A percentile compares a stretch with the other conserved stretches of the same genome.
Conservation (phyloP, 2,113 vertebrate species). For the Ictalurus punctatus region DNA sequence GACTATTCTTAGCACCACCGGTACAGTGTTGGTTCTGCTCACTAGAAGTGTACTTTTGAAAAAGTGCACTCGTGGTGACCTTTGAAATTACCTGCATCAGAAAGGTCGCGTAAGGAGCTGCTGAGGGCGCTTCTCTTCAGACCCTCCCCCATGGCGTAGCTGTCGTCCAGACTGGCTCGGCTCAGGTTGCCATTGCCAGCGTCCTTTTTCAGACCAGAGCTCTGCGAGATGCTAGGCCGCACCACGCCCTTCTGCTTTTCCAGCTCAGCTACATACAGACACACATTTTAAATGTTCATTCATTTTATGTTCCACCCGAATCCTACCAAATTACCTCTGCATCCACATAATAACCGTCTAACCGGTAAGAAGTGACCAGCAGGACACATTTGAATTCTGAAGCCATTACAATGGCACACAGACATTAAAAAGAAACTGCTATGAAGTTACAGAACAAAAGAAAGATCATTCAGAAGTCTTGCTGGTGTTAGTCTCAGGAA, state of each 20-base stretch:
- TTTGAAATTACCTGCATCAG: slow-evolving; percentile 86
- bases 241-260: slow-evolving; percentile 97
- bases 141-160: slow-evolving; percentile 88
- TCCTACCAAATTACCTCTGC: not conserved
- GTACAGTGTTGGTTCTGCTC: not conserved
- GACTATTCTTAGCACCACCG: not conserved
- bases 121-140: slow-evolving; percentile 94
- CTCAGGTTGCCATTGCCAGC: slow-evolving; percentile 82
- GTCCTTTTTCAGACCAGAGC: slow-evolving; percentile 89
- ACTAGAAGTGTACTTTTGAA: not conserved
- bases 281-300: not conserved
- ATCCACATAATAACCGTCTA: not conserved
- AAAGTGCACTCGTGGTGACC: not conserved
- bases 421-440: not conserved
- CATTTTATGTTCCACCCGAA: not conserved
- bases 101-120: slow-evolving; percentile 94
- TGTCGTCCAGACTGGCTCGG: slow-evolving; percentile 91
- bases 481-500: not conserved
- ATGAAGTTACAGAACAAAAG: not conserved
- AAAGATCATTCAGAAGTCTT: not conserved
- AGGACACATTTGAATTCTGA: slow-evolving; percentile 18
- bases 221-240: slow-evolving; percentile 88
- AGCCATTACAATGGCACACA: not conserved
- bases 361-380: not conserved
- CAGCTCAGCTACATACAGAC: slow-evolving; percentile 79